Percentiles rank a stretch among this genome's conserved stretches.
phyloP scores from a whole-genome alignment of 64 coral and sea anemone genomes.

The Acropora yongei region DNA sequence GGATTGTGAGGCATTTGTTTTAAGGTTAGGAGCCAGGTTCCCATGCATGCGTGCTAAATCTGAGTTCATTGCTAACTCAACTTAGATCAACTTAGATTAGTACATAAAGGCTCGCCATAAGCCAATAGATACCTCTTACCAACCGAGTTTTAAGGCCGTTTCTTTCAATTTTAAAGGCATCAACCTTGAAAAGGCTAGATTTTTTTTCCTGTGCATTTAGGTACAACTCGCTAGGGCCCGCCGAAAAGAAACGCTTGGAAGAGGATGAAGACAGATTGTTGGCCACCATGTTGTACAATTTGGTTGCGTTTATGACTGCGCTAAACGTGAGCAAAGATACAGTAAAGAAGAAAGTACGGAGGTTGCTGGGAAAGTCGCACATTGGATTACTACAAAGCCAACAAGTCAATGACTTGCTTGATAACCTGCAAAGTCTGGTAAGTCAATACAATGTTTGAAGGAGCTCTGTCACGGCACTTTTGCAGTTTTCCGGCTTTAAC shows the following conservation, averaged over 20 bases:
- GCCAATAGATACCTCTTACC: too few relatives aligned
- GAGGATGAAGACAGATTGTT: slow-evolving; percentile 91
- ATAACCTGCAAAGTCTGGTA: slow-evolving; percentile 82
- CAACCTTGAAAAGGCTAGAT: neutral
- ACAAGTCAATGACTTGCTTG: slow-evolving; percentile 81
- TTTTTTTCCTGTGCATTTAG: slow-evolving; percentile 8
- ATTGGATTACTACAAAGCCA: slow-evolving; percentile 91
- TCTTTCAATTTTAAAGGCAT: too few relatives aligned
- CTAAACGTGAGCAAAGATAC: slow-evolving; percentile 73
- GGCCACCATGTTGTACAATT: slow-evolving; percentile 88
- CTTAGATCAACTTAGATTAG: too few relatives aligned
- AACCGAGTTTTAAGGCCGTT: too few relatives aligned
- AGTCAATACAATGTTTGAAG: slow-evolving; percentile 19
- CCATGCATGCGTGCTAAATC: too few relatives aligned
- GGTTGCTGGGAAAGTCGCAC: slow-evolving; percentile 91
- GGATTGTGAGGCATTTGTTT: too few relatives aligned
- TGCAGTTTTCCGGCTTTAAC: too few relatives aligned
- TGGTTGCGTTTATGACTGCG: slow-evolving; percentile 91
- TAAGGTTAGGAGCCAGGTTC: too few relatives aligned
- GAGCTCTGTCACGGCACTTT: neutral
- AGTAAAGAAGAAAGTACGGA: slow-evolving; percentile 83
- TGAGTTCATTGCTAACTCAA: too few relatives aligned
- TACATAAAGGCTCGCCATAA: too few relatives aligned
- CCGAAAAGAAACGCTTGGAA: slow-evolving; percentile 94
- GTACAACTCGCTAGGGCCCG: slow-evolving; percentile 77